Evolutionary conservation across 2,888 invertebrate genomes (phyloP).

Genomic region (Exephanes ischioxanthus): DNA sequence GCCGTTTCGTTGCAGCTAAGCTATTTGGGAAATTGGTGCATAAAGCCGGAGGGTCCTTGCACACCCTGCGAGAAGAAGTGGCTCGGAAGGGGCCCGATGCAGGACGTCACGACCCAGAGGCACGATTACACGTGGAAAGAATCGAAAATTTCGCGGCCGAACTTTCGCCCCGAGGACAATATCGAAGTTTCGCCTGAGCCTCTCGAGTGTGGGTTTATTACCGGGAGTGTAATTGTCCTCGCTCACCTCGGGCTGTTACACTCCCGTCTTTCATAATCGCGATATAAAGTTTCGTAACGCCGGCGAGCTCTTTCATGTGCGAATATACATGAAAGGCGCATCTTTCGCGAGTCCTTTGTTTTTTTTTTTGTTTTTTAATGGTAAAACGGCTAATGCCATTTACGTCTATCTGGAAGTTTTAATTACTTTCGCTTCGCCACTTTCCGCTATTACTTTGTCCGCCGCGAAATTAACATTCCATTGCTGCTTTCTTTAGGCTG

Average conservation of each 20-base stretch:
- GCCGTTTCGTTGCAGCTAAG: slow-evolving; percentile 75
- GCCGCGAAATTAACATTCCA: background rate
- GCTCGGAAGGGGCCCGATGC: slow-evolving; percentile 88
- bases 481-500: slow-evolving; percentile 83
- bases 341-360: background rate
- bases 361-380: slow-evolving; percentile 4
- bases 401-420: slow-evolving; percentile 2
- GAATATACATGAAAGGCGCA: slow-evolving; percentile 1
- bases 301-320: slow-evolving; percentile 8
- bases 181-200: slow-evolving; percentile 72
- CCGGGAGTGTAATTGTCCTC: background rate
- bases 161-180: slow-evolving; percentile 71
- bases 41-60: slow-evolving; percentile 74
- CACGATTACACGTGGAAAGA: slow-evolving; percentile 88
- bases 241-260: background rate
- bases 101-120: slow-evolving; percentile 90
- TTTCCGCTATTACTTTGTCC: background rate
- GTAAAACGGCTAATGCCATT: background rate
- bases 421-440: slow-evolving; percentile 15
- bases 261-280: slow-evolving; percentile 32
- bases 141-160: slow-evolving; percentile 16
- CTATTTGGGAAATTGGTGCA: slow-evolving; percentile 81
- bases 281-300: slow-evolving; percentile 41
- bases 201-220: slow-evolving; percentile 72
- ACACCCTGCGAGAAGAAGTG: slow-evolving; percentile 75